Evolutionary conservation across 2,888 invertebrate species (phyloP).

Genomic region (Callyntrura guangdongensis): DNA sequence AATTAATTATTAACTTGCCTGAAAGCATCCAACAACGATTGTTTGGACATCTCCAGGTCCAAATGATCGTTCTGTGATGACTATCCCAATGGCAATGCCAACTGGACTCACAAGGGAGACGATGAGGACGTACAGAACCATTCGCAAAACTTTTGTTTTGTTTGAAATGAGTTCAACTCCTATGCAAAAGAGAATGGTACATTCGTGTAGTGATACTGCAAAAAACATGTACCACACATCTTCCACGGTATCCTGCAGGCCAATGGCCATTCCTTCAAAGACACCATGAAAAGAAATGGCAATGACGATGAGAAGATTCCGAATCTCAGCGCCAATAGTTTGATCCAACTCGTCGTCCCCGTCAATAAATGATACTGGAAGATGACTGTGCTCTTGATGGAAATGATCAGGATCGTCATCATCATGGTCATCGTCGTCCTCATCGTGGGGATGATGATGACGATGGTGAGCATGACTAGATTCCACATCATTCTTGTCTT

Average conservation of each 20-base stretch:
- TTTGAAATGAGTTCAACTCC: conserved; percentile 87
- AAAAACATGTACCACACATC: conserved; percentile 88
- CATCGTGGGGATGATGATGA: conserved; percentile 44
- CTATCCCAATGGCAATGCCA: conserved; percentile 87
- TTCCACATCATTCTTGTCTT: conserved; percentile 36
- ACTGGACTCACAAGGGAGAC: conserved; percentile 87
- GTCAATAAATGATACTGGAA: conserved; percentile 80
- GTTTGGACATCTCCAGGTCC: conserved; percentile 86
- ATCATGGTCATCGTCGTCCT: conserved; percentile 73
- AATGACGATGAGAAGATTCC: conserved; percentile 86
- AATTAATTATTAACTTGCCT: conserved; percentile 81
- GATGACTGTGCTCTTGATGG: conserved; percentile 82
- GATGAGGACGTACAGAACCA: conserved; percentile 86
- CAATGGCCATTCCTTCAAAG: conserved; percentile 88
- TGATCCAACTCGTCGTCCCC: conserved; percentile 81
- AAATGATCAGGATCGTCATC: conserved; percentile 73
- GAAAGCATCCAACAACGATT: conserved; percentile 85
- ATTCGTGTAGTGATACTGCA: conserved; percentile 87
- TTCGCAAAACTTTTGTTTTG: conserved; percentile 86
- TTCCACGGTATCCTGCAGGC: conserved; percentile 86
- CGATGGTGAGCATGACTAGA: conserved; percentile 60
- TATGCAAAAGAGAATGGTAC: conserved; percentile 87
- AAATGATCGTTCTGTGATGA: conserved; percentile 86
- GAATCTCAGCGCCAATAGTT: conserved; percentile 85
- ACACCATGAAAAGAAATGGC: conserved; percentile 88